Base-by-base conservation (phyloP, 2,797 vertebrate species). In the Falco berigora region DNA sequence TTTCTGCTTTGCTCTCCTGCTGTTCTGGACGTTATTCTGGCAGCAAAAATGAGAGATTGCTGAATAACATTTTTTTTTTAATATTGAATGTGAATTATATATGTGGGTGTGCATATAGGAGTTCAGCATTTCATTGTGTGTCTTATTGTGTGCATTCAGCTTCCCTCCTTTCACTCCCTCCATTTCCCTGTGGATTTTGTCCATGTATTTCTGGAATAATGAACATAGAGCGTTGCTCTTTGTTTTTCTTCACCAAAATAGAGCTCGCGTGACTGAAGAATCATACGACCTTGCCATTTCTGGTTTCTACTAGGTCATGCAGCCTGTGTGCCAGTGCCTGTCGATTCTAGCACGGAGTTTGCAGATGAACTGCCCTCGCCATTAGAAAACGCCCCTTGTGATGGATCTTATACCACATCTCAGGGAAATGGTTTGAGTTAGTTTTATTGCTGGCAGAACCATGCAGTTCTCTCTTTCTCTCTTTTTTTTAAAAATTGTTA, bases 391-490 rank as follows among this genome's bases (percentile, higher is more conserved):
- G 0, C 32, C 46, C 32, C 4, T 0, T 8, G 46, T 34, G 52
- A 5, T 47, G 76, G 46, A 56, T 71, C 80, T 55, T 56, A 34
- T 18, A 3, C 55, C 6, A 1, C 49, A 24, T 52, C 49, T 85
- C 22, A 4, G 55, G 66, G 23, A 56, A 30, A 58, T 3, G 32
- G 8, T 10, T 38, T 1, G 2, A 20, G 8, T 58, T 59, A 13
- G 10, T 59, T 64, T 50, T 34, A 14, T 32, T 34, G 40, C 59
- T 55, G 63, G 44, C 61, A 50, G 55, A 85, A 5, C 32, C 9
- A 3, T 4, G 3, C 0, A 0, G 1, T 62, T 69, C 27, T 76
- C 8, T 0, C 50, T 44, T n/a, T 44, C 30, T 32, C 28, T 42
- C 14, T 44, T 8, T 44, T 44, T 44, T 19, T 44, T 5, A 4